Conservation (phyloP, 2,797 vertebrate genomes). For the Parotocinclus haroldoi region DNA sequence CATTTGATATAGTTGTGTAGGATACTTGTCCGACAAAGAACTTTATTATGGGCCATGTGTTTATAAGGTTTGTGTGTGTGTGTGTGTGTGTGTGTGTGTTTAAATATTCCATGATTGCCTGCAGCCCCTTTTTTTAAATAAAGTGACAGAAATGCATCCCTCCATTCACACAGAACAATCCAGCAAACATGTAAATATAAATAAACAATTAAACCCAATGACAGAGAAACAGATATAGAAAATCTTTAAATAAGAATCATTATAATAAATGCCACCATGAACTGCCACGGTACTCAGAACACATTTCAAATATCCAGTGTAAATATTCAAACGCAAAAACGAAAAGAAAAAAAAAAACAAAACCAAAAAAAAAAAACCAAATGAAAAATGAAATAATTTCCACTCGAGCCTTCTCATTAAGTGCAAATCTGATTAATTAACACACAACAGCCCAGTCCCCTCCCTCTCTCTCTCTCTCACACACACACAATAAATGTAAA, state of each 20-base stretch:
- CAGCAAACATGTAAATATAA: constrained; percentile 37
- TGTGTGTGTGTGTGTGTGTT: constrained; percentile 10
- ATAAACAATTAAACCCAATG: constrained; percentile 57
- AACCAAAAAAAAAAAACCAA: constrained; percentile 53
- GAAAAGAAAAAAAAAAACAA: constrained; percentile 66
- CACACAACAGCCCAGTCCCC: too few species aligned
- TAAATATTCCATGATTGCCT: constrained; percentile 32
- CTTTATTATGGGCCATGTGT: constrained; percentile 11
- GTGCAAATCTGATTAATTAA: too few species aligned
- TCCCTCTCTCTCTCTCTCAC: too few species aligned
- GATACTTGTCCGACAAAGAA: constrained; percentile 23
- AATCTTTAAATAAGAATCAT: neutral
- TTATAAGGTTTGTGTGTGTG: neutral
- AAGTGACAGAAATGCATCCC: constrained; percentile 42
- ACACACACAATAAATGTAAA: too few species aligned
- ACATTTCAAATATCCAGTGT: constrained; percentile 59
- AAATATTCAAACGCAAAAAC: constrained; percentile 50
- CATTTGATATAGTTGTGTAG: neutral
- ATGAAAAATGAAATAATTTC: neutral
- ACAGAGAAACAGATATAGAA: constrained; percentile 35
- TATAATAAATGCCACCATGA: constrained; percentile 43
- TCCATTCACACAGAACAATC: constrained; percentile 37
- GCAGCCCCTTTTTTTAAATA: constrained; percentile 37
- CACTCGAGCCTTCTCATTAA: too few species aligned
- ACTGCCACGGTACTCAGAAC: constrained; percentile 63